Evolutionary conservation across 1,140 invertebrate species (phyloP), one percentile per base, ranked within the genome.

Genomic region (Cyrtorhinus lividipennis): DNA sequence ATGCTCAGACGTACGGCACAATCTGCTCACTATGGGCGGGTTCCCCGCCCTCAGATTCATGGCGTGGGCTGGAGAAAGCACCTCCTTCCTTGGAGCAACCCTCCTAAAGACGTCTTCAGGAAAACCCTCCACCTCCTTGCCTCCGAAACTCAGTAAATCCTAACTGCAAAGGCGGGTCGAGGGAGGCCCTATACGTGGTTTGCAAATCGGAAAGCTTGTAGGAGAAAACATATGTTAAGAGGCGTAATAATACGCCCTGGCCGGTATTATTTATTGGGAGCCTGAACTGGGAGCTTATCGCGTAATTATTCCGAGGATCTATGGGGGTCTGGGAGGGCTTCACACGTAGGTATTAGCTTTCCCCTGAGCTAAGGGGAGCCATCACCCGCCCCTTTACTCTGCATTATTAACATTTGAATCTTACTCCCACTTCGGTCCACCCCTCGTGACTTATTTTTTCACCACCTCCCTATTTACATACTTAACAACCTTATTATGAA

Each of bases 401-500:
- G 58, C 59, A 61, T 62, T 64, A 61, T 62, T 64, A 60, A 61
- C 59, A 56, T 61, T 61, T 56, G 58, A 61, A 60, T 62, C 59
- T 61, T 62, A 24, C n/a, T 53, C 25, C 23, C 38, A 10, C 30
- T 61, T 23, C 22, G 23, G 23, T 57, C n/a, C 56, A 13, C 62
- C 53, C 27, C 30, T 56, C 24, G 15, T 24, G n/a, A 46, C 60
- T 30, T 61, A 15, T 56, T 61, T 30, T 61, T 61, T 30, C 60
- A 44, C 23, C 23, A 15, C 26, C 45, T 61, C 38, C 27, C 45
- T 24, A 27, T 59, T 38, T 38, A n/a, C 58, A 26, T 59, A 27
- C 58, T 59, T 24, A 26, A 27, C 27, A 13, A 27, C 27, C 27
- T 12, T 15, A n/a, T 24, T 24, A 27, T 26, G 24, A 13, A n/a